Evolutionary conservation across 2,113 vertebrate genomes (phyloP), one percentile per base, ranked within the genome.

Genomic region (Oryzias woworae): DNA sequence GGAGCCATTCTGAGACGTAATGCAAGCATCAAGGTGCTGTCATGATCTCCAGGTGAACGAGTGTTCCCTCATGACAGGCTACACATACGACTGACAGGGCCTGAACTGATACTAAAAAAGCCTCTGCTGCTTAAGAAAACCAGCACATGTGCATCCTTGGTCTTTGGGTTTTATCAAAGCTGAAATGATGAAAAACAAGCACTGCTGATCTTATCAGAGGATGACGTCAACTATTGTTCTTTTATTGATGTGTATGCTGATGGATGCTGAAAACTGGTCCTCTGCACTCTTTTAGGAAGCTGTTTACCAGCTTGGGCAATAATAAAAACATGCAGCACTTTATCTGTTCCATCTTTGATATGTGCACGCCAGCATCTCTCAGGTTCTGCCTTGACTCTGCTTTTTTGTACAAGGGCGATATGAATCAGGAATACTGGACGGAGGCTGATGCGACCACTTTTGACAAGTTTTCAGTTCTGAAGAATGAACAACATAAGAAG

Each of bases 1-100:
- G 56, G 26, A 68, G 61, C 61, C 62, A 53, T 69, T 82, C 55
- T 51, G 42, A 59, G 75, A 72, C 71, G 54, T 69, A 73, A 75
- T 71, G 48, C 82, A 77, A 45, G 54, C 63, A 63, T 69, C 52
- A 52, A 63, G 71, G 31, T 10, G 8, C 59, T 63, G 56, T 71
- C 65, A 58, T 53, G 1, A 3, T 62, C 47, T 56, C 26, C 36
- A 48, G 24, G 52, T 48, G 55, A 70, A 75, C 76, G 24, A 41
- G 61, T 65, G 20, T 58, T 61, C 52, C 53, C 56, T 50, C 62
- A 69, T 63, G 22, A 66, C 50, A 53, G 41, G 23, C 42, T 24
- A 12, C 52, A 48, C 10, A 42, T 41, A 5, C 4, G 20, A 44
- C 23, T 54, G 7, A 69, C 45, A 62, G 71, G 15, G 46, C 60